These are phyloP conservation scores for Melanerpes aurifrons DNA, from an alignment of 2,113 vertebrate genomes.

Conservation along the genomic window DNA sequence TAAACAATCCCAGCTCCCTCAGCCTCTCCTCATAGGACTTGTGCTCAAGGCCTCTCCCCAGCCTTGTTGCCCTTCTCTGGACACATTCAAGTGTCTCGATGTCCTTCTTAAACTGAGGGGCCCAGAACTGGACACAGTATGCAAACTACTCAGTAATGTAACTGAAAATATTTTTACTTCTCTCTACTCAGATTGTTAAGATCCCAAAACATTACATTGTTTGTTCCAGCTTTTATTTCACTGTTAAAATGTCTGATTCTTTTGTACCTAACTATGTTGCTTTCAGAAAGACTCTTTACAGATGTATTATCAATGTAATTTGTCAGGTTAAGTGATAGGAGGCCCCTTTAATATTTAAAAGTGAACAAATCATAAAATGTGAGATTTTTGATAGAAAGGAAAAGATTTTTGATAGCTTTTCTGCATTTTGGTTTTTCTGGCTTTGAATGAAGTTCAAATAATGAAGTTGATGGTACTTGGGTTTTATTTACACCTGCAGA, in stretches of 20 bases:
- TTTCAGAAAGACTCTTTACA: background rate
- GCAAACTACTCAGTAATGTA: background rate
- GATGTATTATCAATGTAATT: background rate
- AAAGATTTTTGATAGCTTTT: background rate
- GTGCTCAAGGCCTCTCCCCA: too few species aligned
- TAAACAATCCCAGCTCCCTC: too few species aligned
- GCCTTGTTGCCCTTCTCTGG: too few species aligned
- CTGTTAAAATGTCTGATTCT: background rate
- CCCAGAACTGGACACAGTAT: background rate
- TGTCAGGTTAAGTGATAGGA: background rate
- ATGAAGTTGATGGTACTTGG: background rate
- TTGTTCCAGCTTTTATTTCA: background rate
- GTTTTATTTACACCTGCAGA: background rate
- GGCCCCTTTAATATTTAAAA: background rate
- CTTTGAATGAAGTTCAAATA: background rate
- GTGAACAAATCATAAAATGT: background rate
- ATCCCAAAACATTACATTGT: background rate
- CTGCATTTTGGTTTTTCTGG: background rate
- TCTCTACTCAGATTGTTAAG: background rate
- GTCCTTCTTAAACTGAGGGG: too few species aligned
- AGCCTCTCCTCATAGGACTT: too few species aligned
- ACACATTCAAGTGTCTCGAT: too few species aligned
- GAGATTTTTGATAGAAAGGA: background rate
- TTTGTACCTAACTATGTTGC: background rate
- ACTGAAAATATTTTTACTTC: background rate